Evolutionary conservation across 1,140 invertebrate genomes (phyloP).

Genomic region (Drosophila albomicans): DNA sequence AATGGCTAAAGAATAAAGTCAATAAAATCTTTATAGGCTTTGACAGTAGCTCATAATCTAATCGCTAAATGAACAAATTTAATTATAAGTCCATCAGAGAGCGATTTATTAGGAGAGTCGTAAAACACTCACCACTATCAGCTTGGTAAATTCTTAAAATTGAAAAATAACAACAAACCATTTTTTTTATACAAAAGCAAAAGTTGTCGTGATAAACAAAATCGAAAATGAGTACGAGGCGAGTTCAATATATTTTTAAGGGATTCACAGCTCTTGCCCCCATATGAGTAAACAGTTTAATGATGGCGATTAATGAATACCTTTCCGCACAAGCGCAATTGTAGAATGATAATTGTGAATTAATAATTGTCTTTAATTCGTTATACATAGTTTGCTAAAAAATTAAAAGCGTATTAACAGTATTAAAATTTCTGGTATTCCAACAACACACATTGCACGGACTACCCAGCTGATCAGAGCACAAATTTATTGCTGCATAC

Average conservation of each 20-base stretch:
- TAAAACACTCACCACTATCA: slow-evolving; percentile 60
- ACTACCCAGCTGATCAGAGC: neutral
- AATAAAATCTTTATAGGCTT: slow-evolving; percentile 19
- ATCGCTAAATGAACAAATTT: slow-evolving; percentile 49
- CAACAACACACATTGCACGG: neutral
- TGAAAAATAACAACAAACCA: slow-evolving; percentile 10
- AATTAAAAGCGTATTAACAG: neutral
- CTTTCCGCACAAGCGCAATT: slow-evolving; percentile 1
- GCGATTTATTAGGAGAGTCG: slow-evolving; percentile 61
- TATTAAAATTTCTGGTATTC: neutral
- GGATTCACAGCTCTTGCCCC: neutral
- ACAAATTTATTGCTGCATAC: slow-evolving; percentile 4
- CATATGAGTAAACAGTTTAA: neutral
- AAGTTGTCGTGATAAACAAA: slow-evolving; percentile 32
- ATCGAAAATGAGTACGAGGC: slow-evolving; percentile 25
- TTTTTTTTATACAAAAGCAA: slow-evolving; percentile 5
- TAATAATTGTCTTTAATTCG: slow-evolving; percentile 7
- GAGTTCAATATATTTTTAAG: slow-evolving; percentile 9
- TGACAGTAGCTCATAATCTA: slow-evolving; percentile 44
- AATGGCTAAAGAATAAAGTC: slow-evolving; percentile 7
- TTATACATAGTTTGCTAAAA: neutral
- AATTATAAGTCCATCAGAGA: slow-evolving; percentile 72
- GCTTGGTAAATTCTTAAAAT: slow-evolving; percentile 22
- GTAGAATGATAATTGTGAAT: neutral
- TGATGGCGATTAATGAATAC: slow-evolving; percentile 9